These are phyloP conservation scores for Denticeps clupeoides DNA, from an alignment of 2,797 vertebrate genomes.

Conservation along the genomic window DNA sequence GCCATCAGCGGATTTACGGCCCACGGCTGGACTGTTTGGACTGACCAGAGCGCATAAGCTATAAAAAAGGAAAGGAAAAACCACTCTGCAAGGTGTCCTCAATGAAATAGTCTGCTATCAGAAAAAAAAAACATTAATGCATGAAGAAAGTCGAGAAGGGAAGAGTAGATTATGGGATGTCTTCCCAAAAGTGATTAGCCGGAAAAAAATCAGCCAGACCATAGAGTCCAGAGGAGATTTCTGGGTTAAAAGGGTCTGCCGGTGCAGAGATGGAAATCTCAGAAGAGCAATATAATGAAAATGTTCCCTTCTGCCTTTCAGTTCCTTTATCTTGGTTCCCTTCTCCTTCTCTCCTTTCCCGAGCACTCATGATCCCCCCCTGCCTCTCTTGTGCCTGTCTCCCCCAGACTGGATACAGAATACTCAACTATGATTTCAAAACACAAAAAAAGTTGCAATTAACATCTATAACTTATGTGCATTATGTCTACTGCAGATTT, in stretches of 20 bases:
- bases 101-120: neutral
- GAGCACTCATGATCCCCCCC: neutral
- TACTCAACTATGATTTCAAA: neutral
- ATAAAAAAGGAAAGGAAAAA: neutral
- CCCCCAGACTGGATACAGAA: neutral
- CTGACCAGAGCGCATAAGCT: neutral
- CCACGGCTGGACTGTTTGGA: neutral
- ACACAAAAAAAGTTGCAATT: neutral
- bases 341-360: neutral
- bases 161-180: neutral
- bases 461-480: too few relatives aligned
- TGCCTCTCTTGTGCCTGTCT: neutral
- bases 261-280: neutral
- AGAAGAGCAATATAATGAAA: neutral
- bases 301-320: neutral
- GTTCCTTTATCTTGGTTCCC: neutral
- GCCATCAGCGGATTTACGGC: neutral
- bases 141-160: neutral
- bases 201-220: conserved; percentile 21
- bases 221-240: conserved; percentile 11
- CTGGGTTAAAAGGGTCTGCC: conserved; percentile 14
- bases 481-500: too few relatives aligned
- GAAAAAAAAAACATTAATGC: neutral
- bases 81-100: neutral
- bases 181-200: conserved; percentile 17